Base-by-base conservation (phyloP, 1,140 invertebrate species). In the Littorina saxatilis region DNA sequence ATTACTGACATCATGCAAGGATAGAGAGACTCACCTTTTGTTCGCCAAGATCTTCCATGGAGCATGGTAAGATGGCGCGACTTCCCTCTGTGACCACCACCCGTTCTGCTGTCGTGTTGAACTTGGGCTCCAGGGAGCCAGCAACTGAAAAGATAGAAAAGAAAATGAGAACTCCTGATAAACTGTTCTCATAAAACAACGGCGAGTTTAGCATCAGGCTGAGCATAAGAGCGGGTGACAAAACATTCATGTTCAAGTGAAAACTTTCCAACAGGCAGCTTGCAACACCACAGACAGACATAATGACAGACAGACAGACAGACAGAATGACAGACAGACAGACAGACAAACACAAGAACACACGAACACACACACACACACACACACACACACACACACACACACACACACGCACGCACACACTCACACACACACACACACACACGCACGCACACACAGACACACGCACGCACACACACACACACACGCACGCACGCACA, bases 1-100 rank as follows among this genome's bases (percentile, higher is more conserved):
- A n/a, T n/a, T n/a, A n/a, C n/a, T n/a, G n/a, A n/a, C n/a, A n/a
- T n/a, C n/a, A n/a, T n/a, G n/a, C n/a, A n/a, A n/a, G n/a, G n/a
- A n/a, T n/a, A n/a, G n/a, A n/a, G n/a, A n/a, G n/a, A n/a, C n/a
- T 83, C 94, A 97, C 97, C 95, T 97, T 96, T 91, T 96, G 98
- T 83, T 95, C 94, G 86, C 95, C 95, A 35, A 98, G 94, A 94
- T 97, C 96, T 90, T 98, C 96, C 32, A 98, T 96, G 78, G 98
- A 96, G 90, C 97, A 99, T 27, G 97, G 96, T 40, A 99, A 94
- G 5, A 98, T 93, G 20, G 97, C 97, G 91, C 98, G 96, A 55
- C 96, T 94, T 15, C 97, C 97, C 13, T 97, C 95, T 37, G 96
- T 96, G 13, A 98, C 96, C 17, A 97, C 98, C 68, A 98, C 96